A percentile compares a stretch with the other conserved stretches of the same genome.
Evolutionary conservation across 2,888 invertebrate genomes (phyloP).

Genomic region (Aphodius sticticus): DNA sequence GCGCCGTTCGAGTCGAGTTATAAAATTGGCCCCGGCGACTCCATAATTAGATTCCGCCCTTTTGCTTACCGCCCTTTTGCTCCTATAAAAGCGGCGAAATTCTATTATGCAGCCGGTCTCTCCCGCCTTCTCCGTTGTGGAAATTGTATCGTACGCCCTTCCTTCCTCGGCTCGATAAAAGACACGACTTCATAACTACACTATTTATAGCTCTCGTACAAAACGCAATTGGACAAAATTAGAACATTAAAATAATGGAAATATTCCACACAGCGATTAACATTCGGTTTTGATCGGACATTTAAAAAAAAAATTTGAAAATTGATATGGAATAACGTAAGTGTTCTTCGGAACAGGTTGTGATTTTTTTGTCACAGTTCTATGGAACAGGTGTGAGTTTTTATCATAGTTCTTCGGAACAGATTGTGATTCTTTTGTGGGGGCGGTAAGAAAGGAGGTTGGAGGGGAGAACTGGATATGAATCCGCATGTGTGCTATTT

Average conservation of each 20-base stretch:
- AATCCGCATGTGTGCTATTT: too few relatives aligned
- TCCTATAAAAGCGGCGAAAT: conserved; percentile 4
- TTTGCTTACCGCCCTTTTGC: conserved; percentile 4
- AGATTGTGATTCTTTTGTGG: too few relatives aligned
- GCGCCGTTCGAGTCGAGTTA: conserved; percentile 4
- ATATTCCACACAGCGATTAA: background rate
- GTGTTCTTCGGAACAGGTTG: too few relatives aligned
- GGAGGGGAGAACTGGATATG: too few relatives aligned
- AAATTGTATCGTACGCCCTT: background rate
- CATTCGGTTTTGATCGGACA: background rate
- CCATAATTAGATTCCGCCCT: conserved; percentile 4
- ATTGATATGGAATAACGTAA: too few relatives aligned
- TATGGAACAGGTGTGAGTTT: too few relatives aligned
- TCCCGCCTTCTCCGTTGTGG: background rate
- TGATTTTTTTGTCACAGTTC: too few relatives aligned
- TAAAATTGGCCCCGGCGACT: conserved; percentile 4
- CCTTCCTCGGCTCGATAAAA: background rate
- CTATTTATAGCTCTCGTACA: background rate
- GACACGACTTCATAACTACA: background rate
- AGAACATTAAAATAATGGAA: background rate
- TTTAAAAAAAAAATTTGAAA: background rate
- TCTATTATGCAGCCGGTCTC: background rate
- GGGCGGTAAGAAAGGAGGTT: too few relatives aligned
- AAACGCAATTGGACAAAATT: background rate
- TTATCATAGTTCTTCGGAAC: too few relatives aligned